Evolutionary conservation across 2,113 vertebrate genomes (phyloP).

Genomic region (Megaceryle maxima): DNA sequence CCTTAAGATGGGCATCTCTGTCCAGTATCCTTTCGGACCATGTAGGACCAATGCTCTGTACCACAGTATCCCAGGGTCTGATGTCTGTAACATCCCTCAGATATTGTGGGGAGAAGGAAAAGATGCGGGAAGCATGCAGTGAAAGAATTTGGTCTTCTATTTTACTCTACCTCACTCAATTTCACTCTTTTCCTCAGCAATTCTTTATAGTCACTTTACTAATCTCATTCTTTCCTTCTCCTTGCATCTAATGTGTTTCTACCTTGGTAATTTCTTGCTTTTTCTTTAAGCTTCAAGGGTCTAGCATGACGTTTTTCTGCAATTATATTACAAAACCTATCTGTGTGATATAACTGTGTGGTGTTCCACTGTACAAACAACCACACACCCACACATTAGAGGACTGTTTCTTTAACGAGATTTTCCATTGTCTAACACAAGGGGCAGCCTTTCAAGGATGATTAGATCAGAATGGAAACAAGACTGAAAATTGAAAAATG

Average conservation of each 20-base stretch:
- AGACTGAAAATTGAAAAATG: not conserved
- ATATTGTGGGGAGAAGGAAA: not conserved
- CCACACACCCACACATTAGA: not conserved
- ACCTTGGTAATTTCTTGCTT: not conserved
- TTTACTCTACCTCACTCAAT: not conserved
- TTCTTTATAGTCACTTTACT: not conserved
- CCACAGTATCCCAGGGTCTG: not conserved
- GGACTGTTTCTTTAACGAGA: not conserved
- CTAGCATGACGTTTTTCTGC: not conserved
- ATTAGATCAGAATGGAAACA: not conserved
- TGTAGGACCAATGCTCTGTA: not conserved
- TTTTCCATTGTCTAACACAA: not conserved
- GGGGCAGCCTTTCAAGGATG: not conserved
- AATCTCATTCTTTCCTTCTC: not conserved
- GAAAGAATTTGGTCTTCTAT: not conserved
- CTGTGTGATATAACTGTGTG: not conserved
- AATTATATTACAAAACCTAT: not conserved
- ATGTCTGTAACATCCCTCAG: not conserved
- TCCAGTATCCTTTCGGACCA: not conserved
- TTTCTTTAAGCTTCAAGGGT: not conserved
- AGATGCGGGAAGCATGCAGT: not conserved
- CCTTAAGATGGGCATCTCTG: not conserved
- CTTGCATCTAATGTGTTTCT: not conserved
- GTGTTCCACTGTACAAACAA: not conserved
- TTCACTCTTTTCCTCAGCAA: not conserved